These are phyloP conservation scores for Pachyramphus minor DNA, from an alignment of 2,113 vertebrate genomes.

Conservation along the genomic window DNA sequence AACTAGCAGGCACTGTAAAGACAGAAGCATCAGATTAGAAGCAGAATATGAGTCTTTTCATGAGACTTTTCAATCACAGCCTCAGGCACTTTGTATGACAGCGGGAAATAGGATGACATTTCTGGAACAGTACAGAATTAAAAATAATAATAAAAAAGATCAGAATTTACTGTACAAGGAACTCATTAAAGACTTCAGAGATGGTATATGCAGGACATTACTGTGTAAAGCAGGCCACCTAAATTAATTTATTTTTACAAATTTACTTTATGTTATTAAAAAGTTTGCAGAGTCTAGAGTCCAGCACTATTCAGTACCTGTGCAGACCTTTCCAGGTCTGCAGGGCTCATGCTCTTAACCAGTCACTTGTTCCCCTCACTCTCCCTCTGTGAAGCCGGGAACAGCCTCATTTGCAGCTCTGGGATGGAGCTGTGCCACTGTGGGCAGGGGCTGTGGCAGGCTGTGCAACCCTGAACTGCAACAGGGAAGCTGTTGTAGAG, in stretches of 20 bases:
- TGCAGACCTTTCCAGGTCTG: background rate
- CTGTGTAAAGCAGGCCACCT: background rate
- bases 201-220: background rate
- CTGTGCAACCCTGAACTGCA: rapidly evolving
- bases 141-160: background rate
- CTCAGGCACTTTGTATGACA: background rate
- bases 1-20: background rate
- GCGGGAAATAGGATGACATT: background rate
- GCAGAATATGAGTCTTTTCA: background rate
- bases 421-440: background rate
- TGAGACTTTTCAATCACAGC: background rate
- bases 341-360: background rate
- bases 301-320: background rate
- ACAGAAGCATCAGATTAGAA: conserved; percentile 4
- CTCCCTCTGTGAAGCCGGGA: background rate
- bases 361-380: rapidly evolving
- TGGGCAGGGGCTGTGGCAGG: background rate
- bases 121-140: conserved; percentile 7
- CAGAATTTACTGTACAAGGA: background rate
- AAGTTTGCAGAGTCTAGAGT: background rate
- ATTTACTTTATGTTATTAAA: background rate
- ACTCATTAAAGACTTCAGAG: background rate
- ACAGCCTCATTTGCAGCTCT: background rate
- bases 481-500: background rate
- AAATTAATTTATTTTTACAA: background rate